phyloP scores from a whole-genome alignment of 2,888 invertebrate genomes.

The Brenthis daphne region DNA sequence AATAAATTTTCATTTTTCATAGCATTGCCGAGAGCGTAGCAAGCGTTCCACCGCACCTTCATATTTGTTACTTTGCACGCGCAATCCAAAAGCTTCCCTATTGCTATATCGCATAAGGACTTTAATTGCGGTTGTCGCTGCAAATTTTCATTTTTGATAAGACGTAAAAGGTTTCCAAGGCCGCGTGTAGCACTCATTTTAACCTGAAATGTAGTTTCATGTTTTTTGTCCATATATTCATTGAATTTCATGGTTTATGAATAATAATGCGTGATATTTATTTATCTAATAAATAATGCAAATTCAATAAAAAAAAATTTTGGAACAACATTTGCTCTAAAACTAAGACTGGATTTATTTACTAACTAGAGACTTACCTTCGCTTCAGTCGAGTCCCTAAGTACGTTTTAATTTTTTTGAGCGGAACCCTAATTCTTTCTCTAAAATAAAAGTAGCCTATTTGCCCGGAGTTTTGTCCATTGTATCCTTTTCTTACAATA shows the following conservation, averaged over 20 bases:
- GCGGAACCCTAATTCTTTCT: too few species aligned
- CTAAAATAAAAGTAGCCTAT: too few species aligned
- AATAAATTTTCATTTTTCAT: slow-evolving; percentile 84
- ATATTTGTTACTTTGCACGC: slow-evolving; percentile 87
- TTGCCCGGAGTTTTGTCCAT: too few species aligned
- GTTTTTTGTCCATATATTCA: not conserved
- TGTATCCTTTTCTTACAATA: too few species aligned
- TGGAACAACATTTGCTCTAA: too few species aligned
- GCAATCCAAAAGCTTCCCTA: slow-evolving; percentile 86
- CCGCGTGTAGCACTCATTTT: slow-evolving; percentile 91
- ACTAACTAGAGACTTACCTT: too few species aligned
- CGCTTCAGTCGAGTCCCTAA: too few species aligned
- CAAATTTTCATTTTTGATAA: slow-evolving; percentile 81
- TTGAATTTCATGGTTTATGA: not conserved
- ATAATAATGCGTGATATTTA: not conserved
- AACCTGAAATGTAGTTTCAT: slow-evolving; percentile 51
- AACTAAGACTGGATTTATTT: too few species aligned
- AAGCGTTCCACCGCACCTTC: slow-evolving; percentile 96
- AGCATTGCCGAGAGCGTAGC: slow-evolving; percentile 92
- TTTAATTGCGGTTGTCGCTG: slow-evolving; percentile 72
- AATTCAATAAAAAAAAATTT: too few species aligned
- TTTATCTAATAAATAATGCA: not conserved
- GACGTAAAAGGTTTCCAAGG: slow-evolving; percentile 89
- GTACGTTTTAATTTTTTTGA: too few species aligned
- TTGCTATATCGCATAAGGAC: slow-evolving; percentile 81